Conservation (phyloP, 2,113 vertebrate genomes). For the Podarcis raffonei region DNA sequence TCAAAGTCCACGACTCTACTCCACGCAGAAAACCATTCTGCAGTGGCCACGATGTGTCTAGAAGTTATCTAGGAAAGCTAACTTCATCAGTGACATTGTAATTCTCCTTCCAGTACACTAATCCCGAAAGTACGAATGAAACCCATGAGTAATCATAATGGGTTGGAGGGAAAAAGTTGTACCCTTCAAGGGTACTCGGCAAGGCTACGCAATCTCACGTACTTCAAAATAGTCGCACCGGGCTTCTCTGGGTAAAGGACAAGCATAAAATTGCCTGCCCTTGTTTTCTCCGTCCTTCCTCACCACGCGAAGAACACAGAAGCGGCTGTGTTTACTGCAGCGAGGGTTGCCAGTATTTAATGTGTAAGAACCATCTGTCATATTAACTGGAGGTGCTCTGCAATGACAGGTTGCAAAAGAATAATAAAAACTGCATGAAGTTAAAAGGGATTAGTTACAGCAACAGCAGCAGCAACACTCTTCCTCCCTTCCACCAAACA, state of each 20-base stretch:
- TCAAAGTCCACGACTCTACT: background rate
- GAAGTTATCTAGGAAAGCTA: background rate
- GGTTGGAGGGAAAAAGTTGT: background rate
- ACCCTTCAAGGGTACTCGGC: background rate
- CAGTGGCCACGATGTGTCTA: background rate
- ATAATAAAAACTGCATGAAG: background rate
- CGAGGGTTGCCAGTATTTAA: slow-evolving; percentile 63
- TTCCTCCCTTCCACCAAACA: background rate
- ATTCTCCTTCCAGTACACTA: background rate
- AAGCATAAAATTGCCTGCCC: slow-evolving; percentile 88
- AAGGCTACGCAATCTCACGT: slow-evolving; percentile 42
- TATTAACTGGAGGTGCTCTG: slow-evolving; percentile 59
- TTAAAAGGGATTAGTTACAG: slow-evolving; percentile 19
- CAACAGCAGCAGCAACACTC: background rate
- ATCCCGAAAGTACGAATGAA: background rate
- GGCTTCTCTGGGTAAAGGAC: slow-evolving; percentile 82
- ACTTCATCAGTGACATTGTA: background rate
- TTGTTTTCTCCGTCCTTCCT: slow-evolving; percentile 90
- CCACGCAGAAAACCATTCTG: background rate
- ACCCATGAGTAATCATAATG: background rate
- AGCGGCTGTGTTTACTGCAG: slow-evolving; percentile 80
- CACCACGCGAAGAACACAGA: slow-evolving; percentile 82
- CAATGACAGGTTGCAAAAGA: slow-evolving; percentile 62
- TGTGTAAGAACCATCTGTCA: background rate
- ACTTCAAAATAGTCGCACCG: slow-evolving; percentile 91